phyloP scores from a whole-genome alignment of 2,888 invertebrate species.

The Sussaba pulchella region DNA sequence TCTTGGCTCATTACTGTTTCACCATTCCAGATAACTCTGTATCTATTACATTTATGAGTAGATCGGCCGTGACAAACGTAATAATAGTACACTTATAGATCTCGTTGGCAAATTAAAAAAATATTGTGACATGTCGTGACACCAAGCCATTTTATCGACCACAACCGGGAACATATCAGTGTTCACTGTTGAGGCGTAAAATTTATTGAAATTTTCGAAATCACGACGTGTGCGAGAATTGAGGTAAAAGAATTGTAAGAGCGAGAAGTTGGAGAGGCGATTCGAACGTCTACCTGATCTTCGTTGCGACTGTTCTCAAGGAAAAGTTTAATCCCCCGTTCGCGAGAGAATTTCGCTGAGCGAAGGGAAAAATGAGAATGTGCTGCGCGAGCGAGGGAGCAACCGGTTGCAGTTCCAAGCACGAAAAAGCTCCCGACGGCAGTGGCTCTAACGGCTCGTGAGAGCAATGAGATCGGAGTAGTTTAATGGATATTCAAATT shows the following conservation, averaged over 20 bases:
- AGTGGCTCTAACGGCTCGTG: slow-evolving; percentile 31
- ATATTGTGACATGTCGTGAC: too few relatives aligned
- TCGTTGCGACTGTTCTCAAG: slow-evolving; percentile 18
- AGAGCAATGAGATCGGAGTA: slow-evolving; percentile 61
- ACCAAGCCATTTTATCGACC: too few relatives aligned
- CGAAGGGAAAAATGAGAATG: slow-evolving; percentile 6
- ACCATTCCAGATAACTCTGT: too few relatives aligned
- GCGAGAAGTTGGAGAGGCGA: not conserved
- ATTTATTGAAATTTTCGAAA: not conserved
- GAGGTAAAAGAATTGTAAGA: not conserved
- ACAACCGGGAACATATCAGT: too few relatives aligned
- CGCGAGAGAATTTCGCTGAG: not conserved
- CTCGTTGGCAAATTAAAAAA: too few relatives aligned
- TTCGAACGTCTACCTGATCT: not conserved
- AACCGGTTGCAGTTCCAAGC: slow-evolving; percentile 63
- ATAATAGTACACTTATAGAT: too few relatives aligned
- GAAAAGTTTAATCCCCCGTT: slow-evolving; percentile 32
- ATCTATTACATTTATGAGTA: too few relatives aligned
- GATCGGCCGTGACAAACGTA: too few relatives aligned
- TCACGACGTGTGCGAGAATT: not conserved
- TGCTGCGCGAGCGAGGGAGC: slow-evolving; percentile 36
- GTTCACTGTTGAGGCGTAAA: not conserved
- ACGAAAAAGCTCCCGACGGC: slow-evolving; percentile 47
- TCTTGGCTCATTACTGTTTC: too few relatives aligned
- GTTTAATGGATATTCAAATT: slow-evolving; percentile 66